Percentiles rank a stretch among this genome's conserved stretches.
Evolutionary conservation across 1,140 invertebrate species (phyloP).

Genomic region (Belonocnema kinseyi): DNA sequence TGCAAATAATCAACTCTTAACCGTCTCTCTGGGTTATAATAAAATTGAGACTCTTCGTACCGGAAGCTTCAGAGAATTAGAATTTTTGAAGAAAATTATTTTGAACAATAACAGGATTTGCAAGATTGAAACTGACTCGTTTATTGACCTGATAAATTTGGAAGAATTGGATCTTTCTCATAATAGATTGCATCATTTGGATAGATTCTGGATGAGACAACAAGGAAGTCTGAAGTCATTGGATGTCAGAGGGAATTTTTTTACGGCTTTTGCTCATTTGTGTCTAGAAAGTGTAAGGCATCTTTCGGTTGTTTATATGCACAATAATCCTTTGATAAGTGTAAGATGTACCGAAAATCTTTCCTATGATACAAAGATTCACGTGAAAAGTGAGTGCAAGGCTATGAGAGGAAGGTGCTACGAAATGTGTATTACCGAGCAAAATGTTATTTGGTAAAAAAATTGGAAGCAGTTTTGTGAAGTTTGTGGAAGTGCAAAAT

Average conservation of each 20-base stretch:
- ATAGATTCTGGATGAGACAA: constrained; percentile 54
- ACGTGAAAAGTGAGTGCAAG: constrained; percentile 53
- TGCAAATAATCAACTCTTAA: constrained; percentile 44
- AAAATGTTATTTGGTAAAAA: constrained; percentile 29
- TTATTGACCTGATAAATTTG: constrained; percentile 50
- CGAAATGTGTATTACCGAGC: constrained; percentile 49
- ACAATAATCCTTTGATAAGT: constrained; percentile 55
- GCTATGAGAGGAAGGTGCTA: constrained; percentile 52
- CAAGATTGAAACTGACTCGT: constrained; percentile 54
- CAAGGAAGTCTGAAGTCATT: constrained; percentile 53
- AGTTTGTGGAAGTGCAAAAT: background rate
- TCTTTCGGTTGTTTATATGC: constrained; percentile 54
- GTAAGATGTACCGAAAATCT: constrained; percentile 50
- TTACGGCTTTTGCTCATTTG: constrained; percentile 59
- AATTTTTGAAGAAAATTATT: constrained; percentile 51
- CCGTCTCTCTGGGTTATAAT: constrained; percentile 62
- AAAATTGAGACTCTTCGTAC: constrained; percentile 48
- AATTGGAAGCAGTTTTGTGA: background rate
- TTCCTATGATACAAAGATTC: constrained; percentile 52
- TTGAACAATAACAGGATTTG: constrained; percentile 61
- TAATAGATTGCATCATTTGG: constrained; percentile 61
- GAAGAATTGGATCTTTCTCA: constrained; percentile 64
- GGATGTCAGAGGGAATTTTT: constrained; percentile 62
- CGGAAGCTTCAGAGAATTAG: constrained; percentile 46
- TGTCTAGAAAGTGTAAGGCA: constrained; percentile 49